Percentiles rank a stretch among this genome's conserved stretches.
Evolutionary conservation across 1,140 invertebrate species (phyloP).

Genomic region (Sycophila sp.): DNA sequence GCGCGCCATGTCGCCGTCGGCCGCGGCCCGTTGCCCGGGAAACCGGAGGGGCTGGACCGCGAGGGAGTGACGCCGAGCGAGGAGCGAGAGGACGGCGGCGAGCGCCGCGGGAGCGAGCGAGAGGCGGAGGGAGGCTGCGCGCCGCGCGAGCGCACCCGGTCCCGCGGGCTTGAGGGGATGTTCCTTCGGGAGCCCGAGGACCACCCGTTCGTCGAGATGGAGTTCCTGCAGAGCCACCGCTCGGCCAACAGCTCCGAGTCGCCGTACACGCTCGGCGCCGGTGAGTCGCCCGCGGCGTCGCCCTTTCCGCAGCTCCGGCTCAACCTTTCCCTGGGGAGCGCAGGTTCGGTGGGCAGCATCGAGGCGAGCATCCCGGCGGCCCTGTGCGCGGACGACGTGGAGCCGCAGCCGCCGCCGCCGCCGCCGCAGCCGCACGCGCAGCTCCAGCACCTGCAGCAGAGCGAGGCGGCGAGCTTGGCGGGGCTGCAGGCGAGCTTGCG

Average conservation of each 20-base stretch:
- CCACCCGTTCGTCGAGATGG: slow-evolving; percentile 64
- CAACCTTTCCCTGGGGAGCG: neutral
- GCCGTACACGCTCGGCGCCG: slow-evolving; percentile 62
- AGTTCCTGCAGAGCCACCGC: slow-evolving; percentile 67
- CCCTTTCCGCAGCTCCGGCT: too few relatives aligned
- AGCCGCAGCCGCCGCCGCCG: slow-evolving; percentile 44
- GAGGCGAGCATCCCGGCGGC: slow-evolving; percentile 63
- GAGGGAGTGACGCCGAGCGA: too few relatives aligned
- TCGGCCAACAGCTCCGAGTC: slow-evolving; percentile 64
- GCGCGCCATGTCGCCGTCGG: neutral
- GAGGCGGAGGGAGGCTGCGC: slow-evolving; percentile 20
- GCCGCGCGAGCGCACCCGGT: slow-evolving; percentile 14
- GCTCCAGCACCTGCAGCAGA: slow-evolving; percentile 21
- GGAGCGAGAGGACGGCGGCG: slow-evolving; percentile 48
- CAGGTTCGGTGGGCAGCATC: slow-evolving; percentile 63
- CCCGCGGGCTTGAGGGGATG: slow-evolving; percentile 50
- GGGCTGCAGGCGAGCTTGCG: slow-evolving; percentile 55
- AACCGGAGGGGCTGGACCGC: slow-evolving; percentile 64
- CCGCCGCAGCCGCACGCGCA: slow-evolving; percentile 43
- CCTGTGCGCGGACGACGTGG: slow-evolving; percentile 57
- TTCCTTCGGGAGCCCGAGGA: slow-evolving; percentile 56
- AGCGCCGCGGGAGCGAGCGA: neutral
- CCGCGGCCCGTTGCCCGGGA: slow-evolving; percentile 57
- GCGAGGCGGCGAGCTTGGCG: slow-evolving; percentile 38
- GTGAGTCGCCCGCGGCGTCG: slow-evolving; percentile 50